Evolutionary conservation across 2,797 vertebrate genomes (phyloP).

Genomic region (Gambusia yucatana): DNA sequence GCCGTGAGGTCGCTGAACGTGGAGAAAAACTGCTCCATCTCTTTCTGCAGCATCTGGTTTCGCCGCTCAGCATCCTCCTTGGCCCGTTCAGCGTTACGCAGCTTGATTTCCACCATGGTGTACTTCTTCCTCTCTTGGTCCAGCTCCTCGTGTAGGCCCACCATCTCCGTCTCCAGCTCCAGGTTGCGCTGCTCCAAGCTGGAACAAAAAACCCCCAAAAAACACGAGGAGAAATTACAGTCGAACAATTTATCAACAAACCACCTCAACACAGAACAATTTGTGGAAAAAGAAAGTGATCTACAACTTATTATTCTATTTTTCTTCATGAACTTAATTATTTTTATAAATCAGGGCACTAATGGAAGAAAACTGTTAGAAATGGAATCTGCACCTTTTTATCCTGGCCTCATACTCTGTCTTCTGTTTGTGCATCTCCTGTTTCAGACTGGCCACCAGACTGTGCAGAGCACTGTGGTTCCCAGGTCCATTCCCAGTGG

Average conservation of each 20-base stretch:
- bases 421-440: slow-evolving; percentile 98
- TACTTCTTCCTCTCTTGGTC: slow-evolving; percentile 99
- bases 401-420: slow-evolving; percentile 93
- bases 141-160: slow-evolving; percentile 91
- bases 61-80: slow-evolving; percentile 97
- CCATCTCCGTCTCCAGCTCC: slow-evolving; percentile 93
- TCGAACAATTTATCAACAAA: neutral
- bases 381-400: slow-evolving; percentile 85
- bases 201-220: slow-evolving; percentile 12
- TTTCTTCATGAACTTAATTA: neutral
- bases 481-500: slow-evolving; percentile 77
- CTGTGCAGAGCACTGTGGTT: slow-evolving; percentile 95
- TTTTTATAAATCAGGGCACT: neutral
- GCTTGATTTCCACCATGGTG: slow-evolving; percentile 99
- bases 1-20: slow-evolving; percentile 94
- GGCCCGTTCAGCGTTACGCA: slow-evolving; percentile 96
- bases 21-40: slow-evolving; percentile 99
- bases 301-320: neutral
- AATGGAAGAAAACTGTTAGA: neutral
- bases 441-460: slow-evolving; percentile 94
- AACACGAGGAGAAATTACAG: neutral
- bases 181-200: slow-evolving; percentile 95
- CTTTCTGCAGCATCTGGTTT: slow-evolving; percentile 97
- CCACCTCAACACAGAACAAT: neutral
- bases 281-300: neutral